Evolutionary conservation across 2,888 invertebrate species (phyloP).

Genomic region (Conomelus anceps): DNA sequence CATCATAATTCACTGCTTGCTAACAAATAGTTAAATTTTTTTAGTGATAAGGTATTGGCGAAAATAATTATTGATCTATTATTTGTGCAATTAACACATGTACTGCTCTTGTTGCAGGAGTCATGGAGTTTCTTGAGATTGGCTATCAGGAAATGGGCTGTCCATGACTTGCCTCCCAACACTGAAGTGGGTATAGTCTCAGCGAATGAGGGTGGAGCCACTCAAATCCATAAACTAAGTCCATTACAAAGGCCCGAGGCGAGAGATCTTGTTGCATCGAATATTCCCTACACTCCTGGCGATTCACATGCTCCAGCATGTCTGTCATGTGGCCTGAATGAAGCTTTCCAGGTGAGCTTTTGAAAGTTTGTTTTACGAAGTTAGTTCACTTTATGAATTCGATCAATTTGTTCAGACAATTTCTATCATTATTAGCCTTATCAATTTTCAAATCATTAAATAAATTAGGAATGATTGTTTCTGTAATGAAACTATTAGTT

Average conservation of each 20-base stretch:
- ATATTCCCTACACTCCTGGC: conserved; percentile 48
- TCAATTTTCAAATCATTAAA: too few relatives aligned
- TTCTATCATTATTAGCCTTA: too few relatives aligned
- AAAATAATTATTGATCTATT: background rate
- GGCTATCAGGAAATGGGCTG: conserved; percentile 53
- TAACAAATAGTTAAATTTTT: background rate
- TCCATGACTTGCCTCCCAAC: conserved; percentile 48
- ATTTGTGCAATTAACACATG: background rate
- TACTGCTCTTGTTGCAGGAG: conserved; percentile 39
- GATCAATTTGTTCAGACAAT: too few relatives aligned
- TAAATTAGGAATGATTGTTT: too few relatives aligned
- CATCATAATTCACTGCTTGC: background rate
- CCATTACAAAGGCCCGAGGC: conserved; percentile 40
- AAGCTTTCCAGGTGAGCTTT: conserved; percentile 36
- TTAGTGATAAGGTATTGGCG: background rate
- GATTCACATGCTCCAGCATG: conserved; percentile 48
- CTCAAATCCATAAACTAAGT: conserved; percentile 37
- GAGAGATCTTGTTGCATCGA: conserved; percentile 44
- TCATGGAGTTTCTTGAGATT: conserved; percentile 53
- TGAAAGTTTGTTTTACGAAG: too few relatives aligned
- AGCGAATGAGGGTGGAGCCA: conserved; percentile 43
- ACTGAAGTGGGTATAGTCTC: conserved; percentile 49
- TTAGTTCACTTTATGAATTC: too few relatives aligned
- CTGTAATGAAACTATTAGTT: too few relatives aligned
- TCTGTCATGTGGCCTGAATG: conserved; percentile 45